Evolutionary conservation across 2,888 invertebrate species (phyloP), one percentile per base, ranked within the genome.

Genomic region (Sialis fuliginosa): DNA sequence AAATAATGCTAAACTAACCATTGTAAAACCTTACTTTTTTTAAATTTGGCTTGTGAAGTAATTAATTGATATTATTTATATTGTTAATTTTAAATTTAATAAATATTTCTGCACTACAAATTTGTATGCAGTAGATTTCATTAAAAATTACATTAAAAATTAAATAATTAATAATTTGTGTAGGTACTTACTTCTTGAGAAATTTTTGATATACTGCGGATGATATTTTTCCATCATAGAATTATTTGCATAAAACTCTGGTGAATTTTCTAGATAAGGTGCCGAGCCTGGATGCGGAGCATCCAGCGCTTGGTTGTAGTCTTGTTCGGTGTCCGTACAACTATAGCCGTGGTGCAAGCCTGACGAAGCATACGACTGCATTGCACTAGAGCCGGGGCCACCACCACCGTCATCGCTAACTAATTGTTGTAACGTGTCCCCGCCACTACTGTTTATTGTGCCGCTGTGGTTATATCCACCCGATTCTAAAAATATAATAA

Each of bases 221-320:
- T 45, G 33, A 45, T 45, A 45, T 47, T 47, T 47, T 32, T 65
- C 65, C 49, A 63, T 51, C 48, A 70, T 62, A 53, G 65, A 68
- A 54, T 65, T 67, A 56, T 78, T 74, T 55, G 79, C 73, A 63
- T 86, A 86, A 65, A 85, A 84, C 65, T 85, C 79, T 5, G 77
- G 74, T 42, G 77, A 81, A 66, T 68, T 79, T 63, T 78, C 85
- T 64, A 73, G 71, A 66, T 77, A 78, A 53, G 71, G 69, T 51
- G 68, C 60, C 44, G 74, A 69, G 51, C 69, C 62, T 53, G 75
- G 71, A 51, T 72, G 70, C 47, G 65, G 66, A 48, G 66, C 64
- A 48, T 72, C 67, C 50, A 72, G 57, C 47, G 69, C 66, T 53
- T 73, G 74, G 22, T 22, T 22, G 58, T 73, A 74, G 53, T 77